Evolutionary conservation across 2,888 invertebrate species (phyloP).

Genomic region (Cerastoderma edule): DNA sequence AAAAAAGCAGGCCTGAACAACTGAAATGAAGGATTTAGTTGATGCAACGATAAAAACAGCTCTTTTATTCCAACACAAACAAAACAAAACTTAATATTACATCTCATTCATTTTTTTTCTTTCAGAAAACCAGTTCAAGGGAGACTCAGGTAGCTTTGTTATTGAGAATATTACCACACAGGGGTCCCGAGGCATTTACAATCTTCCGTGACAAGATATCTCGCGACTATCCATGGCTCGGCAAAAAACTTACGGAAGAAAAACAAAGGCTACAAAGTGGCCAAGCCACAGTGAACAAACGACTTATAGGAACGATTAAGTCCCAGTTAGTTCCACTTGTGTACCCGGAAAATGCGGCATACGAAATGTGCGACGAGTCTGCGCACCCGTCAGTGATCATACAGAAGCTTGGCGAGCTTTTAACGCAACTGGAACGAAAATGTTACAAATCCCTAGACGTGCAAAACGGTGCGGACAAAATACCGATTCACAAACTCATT

Average conservation of each 20-base stretch:
- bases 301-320: constrained; percentile 43
- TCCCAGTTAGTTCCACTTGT: constrained; percentile 51
- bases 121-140: constrained; percentile 61
- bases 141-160: constrained; percentile 68
- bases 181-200: constrained; percentile 71
- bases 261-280: constrained; percentile 54
- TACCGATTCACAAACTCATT: constrained; percentile 61
- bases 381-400: constrained; percentile 54
- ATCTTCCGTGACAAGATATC: constrained; percentile 69
- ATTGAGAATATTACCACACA: constrained; percentile 67
- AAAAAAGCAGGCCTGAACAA: no score
- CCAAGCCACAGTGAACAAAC: constrained; percentile 50
- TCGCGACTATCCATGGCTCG: constrained; percentile 73
- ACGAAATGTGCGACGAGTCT: constrained; percentile 44
- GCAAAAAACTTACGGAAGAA: constrained; percentile 62
- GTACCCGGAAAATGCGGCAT: constrained; percentile 26
- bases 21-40: no score
- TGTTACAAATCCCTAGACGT: constrained; percentile 53
- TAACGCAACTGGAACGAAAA: constrained; percentile 48
- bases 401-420: constrained; percentile 51
- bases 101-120: no score
- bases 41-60: no score
- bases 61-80: no score
- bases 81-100: no score
- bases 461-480: constrained; percentile 39